Evolutionary conservation across 2,113 vertebrate species (phyloP).

Genomic region (Barnardius zonarius): DNA sequence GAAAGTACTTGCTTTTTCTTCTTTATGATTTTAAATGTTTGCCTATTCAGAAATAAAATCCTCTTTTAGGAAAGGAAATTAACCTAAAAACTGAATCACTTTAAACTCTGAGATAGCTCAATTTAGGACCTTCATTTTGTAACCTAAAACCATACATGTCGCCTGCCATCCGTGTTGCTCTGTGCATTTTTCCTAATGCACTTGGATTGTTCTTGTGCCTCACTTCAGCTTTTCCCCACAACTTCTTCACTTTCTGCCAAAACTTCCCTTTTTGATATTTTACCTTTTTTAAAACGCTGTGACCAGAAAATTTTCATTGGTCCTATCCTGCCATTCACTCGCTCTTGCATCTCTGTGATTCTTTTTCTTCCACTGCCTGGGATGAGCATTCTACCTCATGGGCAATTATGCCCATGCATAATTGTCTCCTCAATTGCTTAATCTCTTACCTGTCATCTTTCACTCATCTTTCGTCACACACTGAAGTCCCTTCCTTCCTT

Average conservation of each 20-base stretch:
- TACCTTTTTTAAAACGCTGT: neutral
- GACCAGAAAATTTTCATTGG: neutral
- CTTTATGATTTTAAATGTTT: neutral
- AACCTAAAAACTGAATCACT: neutral
- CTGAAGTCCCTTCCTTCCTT: neutral
- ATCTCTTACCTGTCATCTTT: neutral
- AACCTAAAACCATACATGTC: neutral
- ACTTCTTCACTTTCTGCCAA: neutral
- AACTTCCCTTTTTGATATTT: neutral
- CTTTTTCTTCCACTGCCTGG: neutral
- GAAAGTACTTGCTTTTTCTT: neutral
- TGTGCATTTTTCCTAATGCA: neutral
- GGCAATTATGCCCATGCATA: neutral
- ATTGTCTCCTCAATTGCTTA: neutral
- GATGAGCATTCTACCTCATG: neutral
- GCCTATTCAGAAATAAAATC: constrained; percentile 7
- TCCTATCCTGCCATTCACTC: neutral
- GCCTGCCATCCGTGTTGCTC: neutral
- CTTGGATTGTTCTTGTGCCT: neutral
- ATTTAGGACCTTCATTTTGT: neutral
- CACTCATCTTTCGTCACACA: neutral
- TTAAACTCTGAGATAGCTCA: neutral
- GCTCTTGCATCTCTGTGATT: neutral
- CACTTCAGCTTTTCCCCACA: neutral
- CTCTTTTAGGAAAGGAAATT: neutral